Evolutionary conservation across 2,113 vertebrate species (phyloP).

Genomic region (Apteryx mantelli): DNA sequence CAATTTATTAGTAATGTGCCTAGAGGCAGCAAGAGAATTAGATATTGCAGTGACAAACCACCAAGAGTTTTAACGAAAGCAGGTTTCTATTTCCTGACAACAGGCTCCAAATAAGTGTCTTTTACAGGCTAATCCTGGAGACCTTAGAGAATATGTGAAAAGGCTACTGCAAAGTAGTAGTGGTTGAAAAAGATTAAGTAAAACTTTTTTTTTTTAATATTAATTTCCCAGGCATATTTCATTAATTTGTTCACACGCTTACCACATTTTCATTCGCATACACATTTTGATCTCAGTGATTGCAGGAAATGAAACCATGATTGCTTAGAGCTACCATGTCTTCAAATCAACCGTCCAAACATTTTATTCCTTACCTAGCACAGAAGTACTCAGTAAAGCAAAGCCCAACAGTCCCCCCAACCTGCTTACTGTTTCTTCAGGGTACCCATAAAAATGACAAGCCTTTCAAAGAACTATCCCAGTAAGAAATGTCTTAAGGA

Average conservation of each 20-base stretch:
- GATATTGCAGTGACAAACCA: fast-evolving
- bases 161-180: background rate
- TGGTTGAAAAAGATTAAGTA: background rate
- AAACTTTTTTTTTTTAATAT: background rate
- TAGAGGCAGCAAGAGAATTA: background rate
- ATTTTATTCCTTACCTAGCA: background rate
- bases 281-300: background rate
- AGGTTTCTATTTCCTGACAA: background rate
- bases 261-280: background rate
- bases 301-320: background rate
- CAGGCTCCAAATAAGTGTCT: background rate
- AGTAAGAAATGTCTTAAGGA: background rate
- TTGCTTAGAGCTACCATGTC: background rate
- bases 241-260: background rate
- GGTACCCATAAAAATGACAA: background rate
- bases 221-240: background rate
- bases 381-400: background rate
- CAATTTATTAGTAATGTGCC: background rate
- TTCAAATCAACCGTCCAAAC: background rate
- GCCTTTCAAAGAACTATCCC: background rate
- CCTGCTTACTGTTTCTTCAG: background rate
- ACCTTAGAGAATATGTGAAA: background rate
- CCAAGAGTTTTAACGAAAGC: background rate
- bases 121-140: background rate
- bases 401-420: background rate